Percentiles rank a stretch among this genome's conserved stretches.
These are phyloP conservation scores for Poecilia velifera DNA, from an alignment of 2,797 vertebrate species.

Conservation along the genomic window DNA sequence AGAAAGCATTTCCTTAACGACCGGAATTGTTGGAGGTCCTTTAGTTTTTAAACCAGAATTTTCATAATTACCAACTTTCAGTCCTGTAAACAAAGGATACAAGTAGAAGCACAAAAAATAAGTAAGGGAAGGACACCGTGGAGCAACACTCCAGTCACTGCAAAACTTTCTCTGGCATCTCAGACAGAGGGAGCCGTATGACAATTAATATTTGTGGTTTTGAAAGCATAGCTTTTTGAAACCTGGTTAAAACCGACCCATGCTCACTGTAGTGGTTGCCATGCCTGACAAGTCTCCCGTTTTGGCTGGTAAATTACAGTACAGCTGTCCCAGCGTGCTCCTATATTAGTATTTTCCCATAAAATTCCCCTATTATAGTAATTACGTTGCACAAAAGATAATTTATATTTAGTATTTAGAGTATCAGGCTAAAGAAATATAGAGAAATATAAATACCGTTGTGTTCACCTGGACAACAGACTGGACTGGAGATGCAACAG, in stretches of 20 bases:
- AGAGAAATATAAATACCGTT: no score
- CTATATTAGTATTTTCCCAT: no score
- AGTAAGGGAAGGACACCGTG: background rate
- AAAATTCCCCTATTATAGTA: no score
- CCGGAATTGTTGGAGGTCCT: background rate
- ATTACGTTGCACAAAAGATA: no score
- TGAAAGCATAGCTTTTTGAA: background rate
- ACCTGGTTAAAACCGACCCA: background rate
- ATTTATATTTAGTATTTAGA: no score
- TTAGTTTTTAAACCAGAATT: background rate
- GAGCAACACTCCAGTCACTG: background rate
- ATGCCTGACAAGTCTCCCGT: no score
- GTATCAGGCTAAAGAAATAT: background rate
- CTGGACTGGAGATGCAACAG: no score
- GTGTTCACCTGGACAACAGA: no score
- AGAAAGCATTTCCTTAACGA: background rate
- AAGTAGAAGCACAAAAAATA: background rate
- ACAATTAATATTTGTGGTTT: background rate
- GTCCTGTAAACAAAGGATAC: background rate
- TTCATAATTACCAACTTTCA: background rate
- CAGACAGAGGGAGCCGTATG: background rate
- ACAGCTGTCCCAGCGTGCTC: no score
- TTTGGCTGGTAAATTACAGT: no score
- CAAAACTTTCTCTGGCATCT: background rate
- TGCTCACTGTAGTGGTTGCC: background rate